A percentile compares a stretch with the other conserved stretches of the same genome.
Conservation (phyloP, 2,113 vertebrate genomes). For the Aramus guarauna region DNA sequence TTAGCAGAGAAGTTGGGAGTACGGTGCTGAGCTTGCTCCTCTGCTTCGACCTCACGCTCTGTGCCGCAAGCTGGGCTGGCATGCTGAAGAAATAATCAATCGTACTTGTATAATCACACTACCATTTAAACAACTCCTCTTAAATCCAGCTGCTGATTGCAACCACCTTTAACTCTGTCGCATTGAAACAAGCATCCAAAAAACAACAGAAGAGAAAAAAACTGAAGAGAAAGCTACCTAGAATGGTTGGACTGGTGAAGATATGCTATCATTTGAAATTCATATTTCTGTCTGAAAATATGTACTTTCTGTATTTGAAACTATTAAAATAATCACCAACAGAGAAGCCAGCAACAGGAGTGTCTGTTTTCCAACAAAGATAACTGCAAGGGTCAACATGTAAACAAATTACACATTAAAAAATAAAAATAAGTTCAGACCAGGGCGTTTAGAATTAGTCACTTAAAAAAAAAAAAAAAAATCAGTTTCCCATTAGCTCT, state of each 20-base stretch:
- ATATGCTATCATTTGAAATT: background rate
- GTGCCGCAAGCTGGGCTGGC: rapidly evolving
- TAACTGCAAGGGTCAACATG: background rate
- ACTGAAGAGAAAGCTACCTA: background rate
- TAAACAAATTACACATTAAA: background rate
- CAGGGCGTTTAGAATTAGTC: background rate
- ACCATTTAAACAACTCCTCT: background rate
- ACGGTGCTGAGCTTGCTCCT: background rate
- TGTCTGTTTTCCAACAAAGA: background rate
- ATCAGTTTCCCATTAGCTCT: background rate
- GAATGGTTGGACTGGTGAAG: background rate
- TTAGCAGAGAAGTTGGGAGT: background rate
- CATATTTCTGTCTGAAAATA: background rate
- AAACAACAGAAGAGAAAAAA: background rate
- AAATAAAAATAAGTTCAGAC: background rate
- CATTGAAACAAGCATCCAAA: background rate
- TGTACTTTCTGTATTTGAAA: background rate
- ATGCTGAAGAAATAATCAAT: background rate
- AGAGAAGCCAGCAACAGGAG: background rate
- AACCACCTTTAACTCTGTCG: background rate
- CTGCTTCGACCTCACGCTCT: background rate
- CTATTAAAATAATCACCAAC: background rate
- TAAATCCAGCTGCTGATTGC: background rate
- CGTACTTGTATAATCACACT: background rate
- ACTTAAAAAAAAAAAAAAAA: background rate